A percentile compares a stretch with the other conserved stretches of the same genome.
Evolutionary conservation across 2,888 invertebrate genomes (phyloP).

Genomic region (Eupsilia transversa): DNA sequence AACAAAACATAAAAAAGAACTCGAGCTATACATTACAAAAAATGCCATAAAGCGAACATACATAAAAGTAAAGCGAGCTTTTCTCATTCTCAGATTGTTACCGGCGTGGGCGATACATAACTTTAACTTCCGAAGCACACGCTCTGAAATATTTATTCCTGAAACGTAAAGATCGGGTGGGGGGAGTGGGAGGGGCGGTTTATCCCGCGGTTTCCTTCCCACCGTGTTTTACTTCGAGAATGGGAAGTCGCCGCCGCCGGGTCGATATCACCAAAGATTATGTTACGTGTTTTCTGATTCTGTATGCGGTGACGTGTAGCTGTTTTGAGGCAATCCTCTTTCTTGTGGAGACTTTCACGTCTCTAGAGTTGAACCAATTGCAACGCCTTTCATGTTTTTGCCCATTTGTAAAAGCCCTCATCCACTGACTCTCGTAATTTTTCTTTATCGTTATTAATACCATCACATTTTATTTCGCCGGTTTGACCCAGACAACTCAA

Average conservation of each 20-base stretch:
- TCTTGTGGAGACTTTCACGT: neutral
- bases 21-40: conserved; percentile 64
- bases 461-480: neutral
- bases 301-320: neutral
- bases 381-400: neutral
- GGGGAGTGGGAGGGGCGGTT: conserved; percentile 82
- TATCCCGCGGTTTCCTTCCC: conserved; percentile 91
- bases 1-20: conserved; percentile 38
- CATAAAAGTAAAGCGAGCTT: conserved; percentile 84
- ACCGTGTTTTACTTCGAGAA: conserved; percentile 91
- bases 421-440: neutral
- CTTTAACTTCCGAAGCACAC: conserved; percentile 90
- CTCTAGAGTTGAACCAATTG: neutral
- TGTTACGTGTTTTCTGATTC: conserved; percentile 69
- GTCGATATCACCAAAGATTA: conserved; percentile 90
- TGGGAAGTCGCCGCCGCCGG: conserved; percentile 90
- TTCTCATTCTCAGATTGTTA: conserved; percentile 89
- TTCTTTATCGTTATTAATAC: neutral
- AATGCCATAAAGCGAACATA: conserved; percentile 76
- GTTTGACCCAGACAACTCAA: neutral
- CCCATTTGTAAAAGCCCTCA: neutral
- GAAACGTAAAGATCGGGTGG: conserved; percentile 90
- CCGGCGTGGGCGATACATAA: conserved; percentile 89
- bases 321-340: neutral
- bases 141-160: conserved; percentile 91